Conservation (phyloP, 2,113 vertebrate species). For the Vulpes vulpes region DNA sequence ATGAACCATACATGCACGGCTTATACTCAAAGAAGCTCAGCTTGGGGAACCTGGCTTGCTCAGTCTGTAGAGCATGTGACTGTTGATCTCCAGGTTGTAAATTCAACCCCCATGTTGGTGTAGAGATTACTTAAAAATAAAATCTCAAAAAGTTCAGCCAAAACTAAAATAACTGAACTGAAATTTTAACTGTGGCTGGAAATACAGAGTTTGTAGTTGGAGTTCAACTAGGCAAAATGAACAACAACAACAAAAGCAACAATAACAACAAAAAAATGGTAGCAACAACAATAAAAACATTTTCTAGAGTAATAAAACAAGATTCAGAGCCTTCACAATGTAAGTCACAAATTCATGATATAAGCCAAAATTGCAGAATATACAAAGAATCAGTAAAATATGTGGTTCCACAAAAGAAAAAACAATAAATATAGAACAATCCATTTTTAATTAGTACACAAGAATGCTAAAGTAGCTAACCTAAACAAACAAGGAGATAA, state of each 20-base stretch:
- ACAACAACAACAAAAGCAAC: background rate
- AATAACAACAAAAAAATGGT: background rate
- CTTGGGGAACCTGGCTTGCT: background rate
- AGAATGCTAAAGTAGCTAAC: background rate
- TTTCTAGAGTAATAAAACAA: background rate
- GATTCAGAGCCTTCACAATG: background rate
- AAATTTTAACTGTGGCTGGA: background rate
- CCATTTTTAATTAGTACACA: background rate
- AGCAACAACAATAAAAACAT: background rate
- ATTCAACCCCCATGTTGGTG: background rate
- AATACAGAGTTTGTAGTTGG: background rate
- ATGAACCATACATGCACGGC: background rate
- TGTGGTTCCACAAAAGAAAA: background rate
- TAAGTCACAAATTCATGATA: background rate
- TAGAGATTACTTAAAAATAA: background rate
- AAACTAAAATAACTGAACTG: background rate
- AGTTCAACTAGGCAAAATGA: background rate
- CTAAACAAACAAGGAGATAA: background rate
- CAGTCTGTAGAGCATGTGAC: background rate
- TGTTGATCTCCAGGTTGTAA: background rate
- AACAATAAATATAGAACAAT: background rate
- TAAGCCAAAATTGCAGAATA: background rate
- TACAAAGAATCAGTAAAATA: background rate
- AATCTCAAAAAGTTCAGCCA: background rate
- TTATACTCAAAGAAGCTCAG: background rate